phyloP scores from a whole-genome alignment of 2,888 invertebrate genomes.

The Ctenicera cuprea region DNA sequence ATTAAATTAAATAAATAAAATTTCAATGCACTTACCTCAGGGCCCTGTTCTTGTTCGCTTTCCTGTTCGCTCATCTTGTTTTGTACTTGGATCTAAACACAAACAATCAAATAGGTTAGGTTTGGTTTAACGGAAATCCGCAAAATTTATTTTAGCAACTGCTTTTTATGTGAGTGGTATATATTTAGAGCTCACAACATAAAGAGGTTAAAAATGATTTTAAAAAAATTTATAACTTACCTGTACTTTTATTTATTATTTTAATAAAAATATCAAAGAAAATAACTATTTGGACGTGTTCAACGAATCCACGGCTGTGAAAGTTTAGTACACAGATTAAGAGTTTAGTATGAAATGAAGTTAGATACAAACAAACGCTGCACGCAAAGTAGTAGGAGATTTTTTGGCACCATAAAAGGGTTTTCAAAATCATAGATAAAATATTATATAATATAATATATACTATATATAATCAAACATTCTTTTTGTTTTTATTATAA shows the following conservation, averaged over 20 bases:
- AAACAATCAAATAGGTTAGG: conserved; percentile 30
- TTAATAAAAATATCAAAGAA: conserved; percentile 18
- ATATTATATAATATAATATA: too few relatives aligned
- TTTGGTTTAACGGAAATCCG: neutral
- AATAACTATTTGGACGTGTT: conserved; percentile 7
- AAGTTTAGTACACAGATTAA: too few relatives aligned
- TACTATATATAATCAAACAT: too few relatives aligned
- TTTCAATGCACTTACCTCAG: conserved; percentile 43
- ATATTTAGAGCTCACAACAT: too few relatives aligned
- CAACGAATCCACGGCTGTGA: neutral
- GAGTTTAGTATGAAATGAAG: too few relatives aligned
- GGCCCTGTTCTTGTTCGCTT: conserved; percentile 46
- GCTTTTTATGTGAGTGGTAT: neutral
- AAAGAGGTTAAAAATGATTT: neutral
- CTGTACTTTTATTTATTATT: conserved; percentile 2
- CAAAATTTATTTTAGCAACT: neutral
- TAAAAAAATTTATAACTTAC: neutral
- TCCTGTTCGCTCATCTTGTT: conserved; percentile 54
- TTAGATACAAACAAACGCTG: too few relatives aligned
- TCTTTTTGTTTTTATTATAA: too few relatives aligned
- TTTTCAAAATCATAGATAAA: too few relatives aligned
- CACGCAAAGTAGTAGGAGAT: too few relatives aligned
- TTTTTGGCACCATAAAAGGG: too few relatives aligned
- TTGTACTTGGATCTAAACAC: conserved; percentile 12
- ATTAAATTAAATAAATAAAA: neutral